A percentile compares a stretch with the other conserved stretches of the same genome.
Evolutionary conservation across 2,888 invertebrate genomes (phyloP).

Genomic region (Tridacna crocea): DNA sequence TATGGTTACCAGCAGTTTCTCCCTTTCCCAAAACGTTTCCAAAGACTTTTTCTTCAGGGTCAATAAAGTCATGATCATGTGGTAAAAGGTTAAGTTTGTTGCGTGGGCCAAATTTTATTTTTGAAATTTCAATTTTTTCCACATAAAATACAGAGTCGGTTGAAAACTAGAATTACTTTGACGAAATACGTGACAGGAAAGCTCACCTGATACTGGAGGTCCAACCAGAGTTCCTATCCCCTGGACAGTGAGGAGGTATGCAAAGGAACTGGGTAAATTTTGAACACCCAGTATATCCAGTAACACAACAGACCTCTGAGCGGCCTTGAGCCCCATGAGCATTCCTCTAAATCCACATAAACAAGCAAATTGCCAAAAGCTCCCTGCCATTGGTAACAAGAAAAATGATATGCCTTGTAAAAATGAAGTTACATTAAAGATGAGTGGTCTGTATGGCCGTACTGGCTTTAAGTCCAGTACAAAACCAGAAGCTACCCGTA

Average conservation of each 20-base stretch:
- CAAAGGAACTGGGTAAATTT: slow-evolving; percentile 52
- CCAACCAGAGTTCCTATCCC: slow-evolving; percentile 49
- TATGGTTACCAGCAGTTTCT: too few species aligned
- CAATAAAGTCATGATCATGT: too few species aligned
- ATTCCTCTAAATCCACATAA: slow-evolving; percentile 52
- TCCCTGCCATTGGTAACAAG: slow-evolving; percentile 58
- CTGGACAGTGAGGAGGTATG: slow-evolving; percentile 35
- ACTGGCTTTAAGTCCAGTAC: slow-evolving; percentile 66
- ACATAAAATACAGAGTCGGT: too few species aligned
- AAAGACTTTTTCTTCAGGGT: too few species aligned
- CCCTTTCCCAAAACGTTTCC: too few species aligned
- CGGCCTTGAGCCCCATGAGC: slow-evolving; percentile 36
- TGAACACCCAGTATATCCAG: slow-evolving; percentile 57
- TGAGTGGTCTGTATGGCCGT: slow-evolving; percentile 61
- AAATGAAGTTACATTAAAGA: slow-evolving; percentile 70
- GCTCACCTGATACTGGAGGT: slow-evolving; percentile 50
- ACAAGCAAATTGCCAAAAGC: slow-evolving; percentile 43
- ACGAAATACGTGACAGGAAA: too few species aligned
- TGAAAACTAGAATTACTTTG: too few species aligned
- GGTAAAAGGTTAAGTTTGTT: too few species aligned
- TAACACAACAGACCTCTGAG: slow-evolving; percentile 50
- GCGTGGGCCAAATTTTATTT: too few species aligned
- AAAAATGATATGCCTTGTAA: slow-evolving; percentile 60
- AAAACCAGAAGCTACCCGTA: slow-evolving; percentile 67
- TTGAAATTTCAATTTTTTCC: too few species aligned